Evolutionary conservation across 2,797 vertebrate species (phyloP).

Genomic region (Morelia viridis): DNA sequence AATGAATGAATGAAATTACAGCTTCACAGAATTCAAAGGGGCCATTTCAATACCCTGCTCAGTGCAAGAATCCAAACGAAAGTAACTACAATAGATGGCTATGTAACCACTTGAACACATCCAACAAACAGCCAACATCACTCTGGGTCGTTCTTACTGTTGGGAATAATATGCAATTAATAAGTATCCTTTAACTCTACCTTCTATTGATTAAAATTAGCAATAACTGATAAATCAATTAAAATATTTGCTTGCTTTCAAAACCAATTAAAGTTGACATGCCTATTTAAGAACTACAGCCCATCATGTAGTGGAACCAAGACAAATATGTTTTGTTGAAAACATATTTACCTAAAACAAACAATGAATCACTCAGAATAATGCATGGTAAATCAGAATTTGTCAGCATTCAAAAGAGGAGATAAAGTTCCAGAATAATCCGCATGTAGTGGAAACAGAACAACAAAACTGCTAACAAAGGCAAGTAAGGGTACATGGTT

Average conservation of each 20-base stretch:
- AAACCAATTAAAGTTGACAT: background rate
- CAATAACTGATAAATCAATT: background rate
- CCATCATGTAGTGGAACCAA: background rate
- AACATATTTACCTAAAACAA: background rate
- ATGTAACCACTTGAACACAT: background rate
- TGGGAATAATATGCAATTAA: background rate
- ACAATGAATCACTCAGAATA: background rate
- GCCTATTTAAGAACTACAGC: background rate
- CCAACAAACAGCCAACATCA: background rate
- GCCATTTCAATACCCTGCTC: background rate
- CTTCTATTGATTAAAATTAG: background rate
- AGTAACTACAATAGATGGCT: background rate
- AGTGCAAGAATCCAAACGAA: background rate
- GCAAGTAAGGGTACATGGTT: background rate
- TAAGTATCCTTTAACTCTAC: background rate
- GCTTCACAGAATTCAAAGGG: background rate
- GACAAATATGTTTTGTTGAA: background rate
- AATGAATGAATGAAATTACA: background rate
- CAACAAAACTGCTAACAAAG: conserved; percentile 46
- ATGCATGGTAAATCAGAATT: background rate
- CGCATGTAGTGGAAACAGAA: background rate
- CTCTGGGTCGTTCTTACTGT: background rate
- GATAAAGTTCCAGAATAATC: background rate
- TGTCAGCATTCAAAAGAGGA: background rate
- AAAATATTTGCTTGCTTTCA: background rate